Evolutionary conservation across 2,797 vertebrate genomes (phyloP).

Genomic region (Xiphophorus birchmanni): DNA sequence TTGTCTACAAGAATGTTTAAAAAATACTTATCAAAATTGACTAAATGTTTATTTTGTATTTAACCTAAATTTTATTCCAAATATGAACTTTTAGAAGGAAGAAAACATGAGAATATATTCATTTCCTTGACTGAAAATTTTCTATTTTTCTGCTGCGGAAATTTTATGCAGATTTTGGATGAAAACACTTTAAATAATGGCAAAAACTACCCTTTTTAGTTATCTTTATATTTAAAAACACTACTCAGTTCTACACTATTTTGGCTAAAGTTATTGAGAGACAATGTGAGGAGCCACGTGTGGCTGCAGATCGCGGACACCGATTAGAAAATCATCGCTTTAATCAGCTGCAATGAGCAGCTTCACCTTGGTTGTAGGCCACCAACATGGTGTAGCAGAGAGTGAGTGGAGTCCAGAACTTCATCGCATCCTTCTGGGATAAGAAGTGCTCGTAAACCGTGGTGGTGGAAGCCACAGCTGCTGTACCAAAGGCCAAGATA

Average conservation of each 20-base stretch:
- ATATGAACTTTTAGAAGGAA: not conserved
- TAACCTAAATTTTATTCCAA: not conserved
- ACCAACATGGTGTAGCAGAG: constrained; percentile 90
- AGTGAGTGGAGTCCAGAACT: constrained; percentile 89
- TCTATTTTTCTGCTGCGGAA: not conserved
- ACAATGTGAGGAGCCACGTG: not conserved
- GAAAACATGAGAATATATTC: not conserved
- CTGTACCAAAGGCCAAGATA: constrained; percentile 80
- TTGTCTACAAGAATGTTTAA: not conserved
- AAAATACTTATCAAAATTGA: not conserved
- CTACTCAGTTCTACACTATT: not conserved
- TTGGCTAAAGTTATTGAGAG: not conserved
- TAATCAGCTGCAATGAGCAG: constrained; percentile 9
- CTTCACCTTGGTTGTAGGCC: constrained; percentile 86
- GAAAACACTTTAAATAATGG: not conserved
- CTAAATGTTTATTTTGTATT: not conserved
- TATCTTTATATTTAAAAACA: not conserved
- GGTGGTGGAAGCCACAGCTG: constrained; percentile 76
- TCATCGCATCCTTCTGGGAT: constrained; percentile 82
- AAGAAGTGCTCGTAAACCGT: constrained; percentile 89
- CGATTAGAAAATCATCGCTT: not conserved
- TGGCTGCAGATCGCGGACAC: not conserved
- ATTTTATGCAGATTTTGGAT: not conserved
- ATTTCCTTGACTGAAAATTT: not conserved
- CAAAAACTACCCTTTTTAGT: not conserved